phyloP scores from a whole-genome alignment of 2,888 invertebrate species.

The Oxycera nigricornis region DNA sequence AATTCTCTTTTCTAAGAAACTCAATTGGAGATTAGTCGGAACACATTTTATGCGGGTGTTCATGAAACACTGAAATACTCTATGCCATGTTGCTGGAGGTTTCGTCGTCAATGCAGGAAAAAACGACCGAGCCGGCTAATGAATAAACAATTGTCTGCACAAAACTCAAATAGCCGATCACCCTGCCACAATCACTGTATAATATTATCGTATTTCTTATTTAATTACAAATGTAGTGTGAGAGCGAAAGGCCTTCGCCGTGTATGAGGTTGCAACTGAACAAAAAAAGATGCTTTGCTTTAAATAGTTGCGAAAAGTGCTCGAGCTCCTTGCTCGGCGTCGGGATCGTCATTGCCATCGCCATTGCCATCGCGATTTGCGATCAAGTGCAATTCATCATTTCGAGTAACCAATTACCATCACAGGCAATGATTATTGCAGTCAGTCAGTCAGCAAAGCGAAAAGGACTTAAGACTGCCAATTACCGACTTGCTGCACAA shows the following conservation, averaged over 20 bases:
- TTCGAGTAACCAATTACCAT: constrained; percentile 37
- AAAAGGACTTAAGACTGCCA: constrained; percentile 36
- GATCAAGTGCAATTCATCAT: constrained; percentile 33
- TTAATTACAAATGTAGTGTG: background rate
- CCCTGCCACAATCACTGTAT: no score
- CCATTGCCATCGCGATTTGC: constrained; percentile 17
- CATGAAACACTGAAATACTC: no score
- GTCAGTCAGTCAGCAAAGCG: constrained; percentile 40
- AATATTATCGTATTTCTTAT: background rate
- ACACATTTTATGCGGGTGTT: no score
- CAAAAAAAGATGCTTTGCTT: background rate
- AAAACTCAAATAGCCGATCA: no score
- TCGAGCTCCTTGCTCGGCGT: background rate
- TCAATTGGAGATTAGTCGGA: no score
- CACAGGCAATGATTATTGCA: constrained; percentile 38
- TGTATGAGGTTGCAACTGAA: background rate
- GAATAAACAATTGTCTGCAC: no score
- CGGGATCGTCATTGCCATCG: background rate
- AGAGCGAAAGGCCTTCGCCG: background rate
- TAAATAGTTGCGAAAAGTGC: constrained; percentile 8
- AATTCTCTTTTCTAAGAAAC: no score
- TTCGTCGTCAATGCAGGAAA: no score
- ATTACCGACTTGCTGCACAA: constrained; percentile 27
- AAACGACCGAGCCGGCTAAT: no score
- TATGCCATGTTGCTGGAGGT: no score